Conservation (phyloP, 2,113 vertebrate genomes). For the Neolamprologus toae region DNA sequence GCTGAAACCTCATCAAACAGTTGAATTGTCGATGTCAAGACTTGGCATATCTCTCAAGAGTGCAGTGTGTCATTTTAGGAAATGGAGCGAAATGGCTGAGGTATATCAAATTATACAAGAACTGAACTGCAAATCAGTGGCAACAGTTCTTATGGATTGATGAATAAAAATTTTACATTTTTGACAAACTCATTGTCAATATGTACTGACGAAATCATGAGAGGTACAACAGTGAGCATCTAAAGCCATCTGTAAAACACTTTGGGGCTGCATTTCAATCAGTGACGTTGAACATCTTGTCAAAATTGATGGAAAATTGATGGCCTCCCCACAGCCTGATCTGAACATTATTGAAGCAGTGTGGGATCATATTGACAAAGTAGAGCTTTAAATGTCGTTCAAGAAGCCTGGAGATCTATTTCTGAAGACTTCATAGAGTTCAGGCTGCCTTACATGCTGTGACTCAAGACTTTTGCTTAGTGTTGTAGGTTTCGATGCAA, state of each 20-base stretch:
- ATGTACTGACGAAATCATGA: background rate
- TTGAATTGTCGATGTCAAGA: background rate
- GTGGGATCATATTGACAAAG: background rate
- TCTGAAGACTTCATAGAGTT: background rate
- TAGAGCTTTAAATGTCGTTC: background rate
- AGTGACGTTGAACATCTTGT: background rate
- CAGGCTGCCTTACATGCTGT: background rate
- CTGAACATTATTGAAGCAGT: background rate
- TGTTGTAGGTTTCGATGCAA: background rate
- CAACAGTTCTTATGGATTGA: background rate
- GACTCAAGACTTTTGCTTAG: accelerated
- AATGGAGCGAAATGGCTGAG: background rate
- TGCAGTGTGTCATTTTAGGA: background rate
- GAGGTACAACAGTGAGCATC: background rate
- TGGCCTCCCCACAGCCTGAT: background rate
- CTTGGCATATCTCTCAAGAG: background rate
- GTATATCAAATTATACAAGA: background rate
- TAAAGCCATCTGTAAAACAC: background rate
- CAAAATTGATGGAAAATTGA: background rate
- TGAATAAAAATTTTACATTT: background rate
- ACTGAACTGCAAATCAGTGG: background rate
- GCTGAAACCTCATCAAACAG: background rate
- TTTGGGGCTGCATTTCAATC: background rate
- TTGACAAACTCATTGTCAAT: background rate
- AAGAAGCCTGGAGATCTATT: background rate